These are phyloP conservation scores for Rhincodon typus DNA, from an alignment of 2,797 vertebrate genomes.

Conservation along the genomic window DNA sequence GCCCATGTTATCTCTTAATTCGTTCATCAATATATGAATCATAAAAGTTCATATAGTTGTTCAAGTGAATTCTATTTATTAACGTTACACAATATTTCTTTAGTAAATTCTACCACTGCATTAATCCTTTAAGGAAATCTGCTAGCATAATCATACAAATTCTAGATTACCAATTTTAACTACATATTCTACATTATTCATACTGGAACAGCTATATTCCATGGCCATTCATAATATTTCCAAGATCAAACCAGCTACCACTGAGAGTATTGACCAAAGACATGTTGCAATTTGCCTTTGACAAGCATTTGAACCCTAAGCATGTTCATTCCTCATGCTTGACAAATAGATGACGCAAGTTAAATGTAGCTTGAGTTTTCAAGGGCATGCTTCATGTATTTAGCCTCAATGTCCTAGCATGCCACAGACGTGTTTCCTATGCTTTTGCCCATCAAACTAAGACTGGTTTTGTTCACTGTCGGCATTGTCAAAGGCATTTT, in stretches of 20 bases:
- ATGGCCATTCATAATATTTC: background rate
- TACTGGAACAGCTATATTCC: background rate
- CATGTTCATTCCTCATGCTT: too few species aligned
- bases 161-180: background rate
- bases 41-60: background rate
- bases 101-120: background rate
- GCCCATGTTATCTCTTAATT: background rate
- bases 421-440: too few species aligned
- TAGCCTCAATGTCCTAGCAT: too few species aligned
- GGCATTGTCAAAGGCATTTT: too few species aligned
- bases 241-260: background rate
- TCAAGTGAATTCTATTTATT: background rate
- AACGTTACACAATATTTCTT: background rate
- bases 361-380: too few species aligned
- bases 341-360: too few species aligned
- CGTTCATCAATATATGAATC: background rate
- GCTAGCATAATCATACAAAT: background rate
- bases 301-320: too few species aligned
- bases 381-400: too few species aligned
- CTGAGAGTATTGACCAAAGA: background rate
- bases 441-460: too few species aligned
- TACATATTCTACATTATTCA: background rate
- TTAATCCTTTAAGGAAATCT: conserved; percentile 4
- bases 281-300: too few species aligned
- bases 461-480: too few species aligned